Evolutionary conservation across 2,888 invertebrate genomes (phyloP).

Genomic region (Cantharis rufa): DNA sequence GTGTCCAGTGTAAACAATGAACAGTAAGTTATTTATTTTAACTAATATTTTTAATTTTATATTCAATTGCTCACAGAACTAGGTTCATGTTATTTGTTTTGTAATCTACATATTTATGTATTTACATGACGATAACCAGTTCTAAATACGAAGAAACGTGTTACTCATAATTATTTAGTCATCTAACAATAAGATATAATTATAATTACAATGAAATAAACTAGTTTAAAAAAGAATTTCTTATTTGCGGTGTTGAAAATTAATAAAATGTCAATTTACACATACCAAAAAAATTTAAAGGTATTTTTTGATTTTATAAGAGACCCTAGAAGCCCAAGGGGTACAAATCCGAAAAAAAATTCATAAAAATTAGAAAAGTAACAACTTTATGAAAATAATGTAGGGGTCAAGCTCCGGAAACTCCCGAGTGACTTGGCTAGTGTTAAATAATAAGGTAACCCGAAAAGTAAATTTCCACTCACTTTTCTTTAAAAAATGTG

Average conservation of each 20-base stretch:
- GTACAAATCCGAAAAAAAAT: too few species aligned
- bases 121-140: slow-evolving; percentile 4
- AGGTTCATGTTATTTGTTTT: slow-evolving; percentile 1
- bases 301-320: too few species aligned
- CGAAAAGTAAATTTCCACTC: too few species aligned
- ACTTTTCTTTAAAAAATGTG: too few species aligned
- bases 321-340: too few species aligned
- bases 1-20: not conserved
- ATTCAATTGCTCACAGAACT: not conserved
- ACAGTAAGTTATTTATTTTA: not conserved
- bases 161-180: slow-evolving; percentile 5
- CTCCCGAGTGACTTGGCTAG: too few species aligned
- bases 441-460: too few species aligned
- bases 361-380: too few species aligned
- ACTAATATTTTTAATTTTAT: not conserved
- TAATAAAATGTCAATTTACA: too few species aligned
- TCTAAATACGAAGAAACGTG: not conserved
- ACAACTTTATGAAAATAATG: too few species aligned
- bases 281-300: too few species aligned
- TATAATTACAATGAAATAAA: not conserved
- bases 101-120: slow-evolving; percentile 1
- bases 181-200: not conserved
- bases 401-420: too few species aligned
- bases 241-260: not conserved
- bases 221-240: not conserved